phyloP scores from a whole-genome alignment of 1,140 invertebrate genomes.

The Ruditapes philippinarum region DNA sequence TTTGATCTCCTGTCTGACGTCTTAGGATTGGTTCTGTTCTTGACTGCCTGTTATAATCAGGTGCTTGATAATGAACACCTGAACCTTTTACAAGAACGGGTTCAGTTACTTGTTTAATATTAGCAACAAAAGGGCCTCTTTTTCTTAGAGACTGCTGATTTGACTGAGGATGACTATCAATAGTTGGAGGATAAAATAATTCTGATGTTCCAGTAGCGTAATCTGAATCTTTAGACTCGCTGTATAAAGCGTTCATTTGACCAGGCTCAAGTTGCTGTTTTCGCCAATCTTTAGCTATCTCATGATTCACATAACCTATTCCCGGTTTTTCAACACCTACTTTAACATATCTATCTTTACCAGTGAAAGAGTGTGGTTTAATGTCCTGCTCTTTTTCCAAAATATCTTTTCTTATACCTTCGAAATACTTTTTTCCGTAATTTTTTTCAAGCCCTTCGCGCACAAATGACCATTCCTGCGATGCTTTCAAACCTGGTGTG shows the following conservation, averaged over 20 bases:
- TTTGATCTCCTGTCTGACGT: background rate
- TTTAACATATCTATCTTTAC: slow-evolving; percentile 5
- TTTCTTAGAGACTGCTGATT: background rate
- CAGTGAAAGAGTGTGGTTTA: background rate
- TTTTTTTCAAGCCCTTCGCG: slow-evolving; percentile 52
- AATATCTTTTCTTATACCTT: slow-evolving; percentile 53
- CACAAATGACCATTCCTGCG: slow-evolving; percentile 69
- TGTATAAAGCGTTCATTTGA: background rate
- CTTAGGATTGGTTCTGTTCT: slow-evolving; percentile 17
- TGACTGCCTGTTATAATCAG: background rate
- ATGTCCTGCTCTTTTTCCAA: background rate
- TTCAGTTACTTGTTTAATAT: background rate
- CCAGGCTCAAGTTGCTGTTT: background rate
- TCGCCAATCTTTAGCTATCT: background rate
- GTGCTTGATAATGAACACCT: background rate
- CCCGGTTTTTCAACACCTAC: background rate
- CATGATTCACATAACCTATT: background rate
- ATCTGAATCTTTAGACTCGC: slow-evolving; percentile 7
- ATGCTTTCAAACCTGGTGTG: slow-evolving; percentile 32
- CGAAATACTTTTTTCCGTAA: slow-evolving; percentile 61
- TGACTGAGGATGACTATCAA: background rate
- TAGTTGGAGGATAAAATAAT: slow-evolving; percentile 2
- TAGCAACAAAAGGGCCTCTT: background rate
- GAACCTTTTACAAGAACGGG: background rate
- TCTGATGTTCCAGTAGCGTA: background rate